phyloP scores from a whole-genome alignment of 2,888 invertebrate species.

The Halocaridina rubra region DNA sequence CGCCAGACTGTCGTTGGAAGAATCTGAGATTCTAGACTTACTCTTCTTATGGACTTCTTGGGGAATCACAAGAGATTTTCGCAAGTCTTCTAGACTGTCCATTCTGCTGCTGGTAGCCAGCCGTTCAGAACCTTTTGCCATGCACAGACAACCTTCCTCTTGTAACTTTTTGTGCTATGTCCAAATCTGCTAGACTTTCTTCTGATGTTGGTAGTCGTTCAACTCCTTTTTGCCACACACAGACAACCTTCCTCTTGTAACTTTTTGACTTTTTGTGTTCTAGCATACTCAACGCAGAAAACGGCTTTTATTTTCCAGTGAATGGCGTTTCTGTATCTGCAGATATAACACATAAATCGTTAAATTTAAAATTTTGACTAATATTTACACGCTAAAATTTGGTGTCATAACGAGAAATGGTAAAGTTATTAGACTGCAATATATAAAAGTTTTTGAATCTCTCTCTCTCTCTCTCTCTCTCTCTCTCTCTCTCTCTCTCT shows the following conservation, averaged over 20 bases:
- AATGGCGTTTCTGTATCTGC: neutral
- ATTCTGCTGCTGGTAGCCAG: neutral
- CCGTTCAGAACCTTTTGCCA: neutral
- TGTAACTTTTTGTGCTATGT: neutral
- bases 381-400: no score
- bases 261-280: neutral
- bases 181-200: constrained; percentile 1
- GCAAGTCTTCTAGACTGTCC: neutral
- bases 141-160: neutral
- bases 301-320: neutral
- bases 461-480: neutral
- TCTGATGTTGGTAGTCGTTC: neutral
- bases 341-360: no score
- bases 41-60: neutral
- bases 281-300: neutral
- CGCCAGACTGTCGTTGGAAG: constrained; percentile 21
- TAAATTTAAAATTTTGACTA: no score
- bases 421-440: neutral
- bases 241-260: neutral
- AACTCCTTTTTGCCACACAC: neutral
- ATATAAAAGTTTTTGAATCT: neutral
- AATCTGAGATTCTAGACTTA: neutral
- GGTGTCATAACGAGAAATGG: neutral
- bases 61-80: neutral
- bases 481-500: neutral